Evolutionary conservation across 2,113 vertebrate species (phyloP).

Genomic region (Lasiurus cinereus): DNA sequence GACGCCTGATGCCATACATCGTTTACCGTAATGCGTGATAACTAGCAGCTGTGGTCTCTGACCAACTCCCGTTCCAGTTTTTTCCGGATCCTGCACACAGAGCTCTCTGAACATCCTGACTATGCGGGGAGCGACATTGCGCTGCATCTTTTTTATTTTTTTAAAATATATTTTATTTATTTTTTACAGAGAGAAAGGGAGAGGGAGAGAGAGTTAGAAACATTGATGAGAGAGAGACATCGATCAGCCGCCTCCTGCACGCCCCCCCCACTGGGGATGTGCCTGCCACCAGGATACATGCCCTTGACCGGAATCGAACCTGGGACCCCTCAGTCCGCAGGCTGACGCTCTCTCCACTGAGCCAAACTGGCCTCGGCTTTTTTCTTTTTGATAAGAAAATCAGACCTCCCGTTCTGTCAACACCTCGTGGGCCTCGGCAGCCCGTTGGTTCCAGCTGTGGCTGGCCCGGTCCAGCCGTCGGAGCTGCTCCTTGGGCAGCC

Average conservation of each 20-base stretch:
- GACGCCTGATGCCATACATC: not conserved
- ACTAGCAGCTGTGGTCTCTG: constrained; percentile 2
- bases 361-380: too few relatives aligned
- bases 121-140: not conserved
- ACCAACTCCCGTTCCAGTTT: not conserved
- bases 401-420: not conserved
- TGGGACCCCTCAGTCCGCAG: too few relatives aligned
- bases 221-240: too few relatives aligned
- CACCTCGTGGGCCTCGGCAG: not conserved
- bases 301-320: too few relatives aligned
- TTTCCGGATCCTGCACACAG: not conserved
- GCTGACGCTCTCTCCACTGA: too few relatives aligned
- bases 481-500: constrained; percentile 46
- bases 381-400: not conserved
- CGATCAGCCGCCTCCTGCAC: too few relatives aligned
- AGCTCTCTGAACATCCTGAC: not conserved
- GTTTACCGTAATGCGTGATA: not conserved
- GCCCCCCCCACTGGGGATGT: too few relatives aligned
- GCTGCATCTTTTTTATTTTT: not conserved
- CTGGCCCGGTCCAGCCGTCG: constrained; percentile 60
- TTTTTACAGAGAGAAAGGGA: too few relatives aligned
- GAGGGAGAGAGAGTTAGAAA: too few relatives aligned
- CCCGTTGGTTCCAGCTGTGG: not conserved
- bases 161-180: too few relatives aligned
- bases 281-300: too few relatives aligned